Evolutionary conservation across 64 coral and sea anemone genomes (phyloP).

Genomic region (Catalaphyllia jardinei): DNA sequence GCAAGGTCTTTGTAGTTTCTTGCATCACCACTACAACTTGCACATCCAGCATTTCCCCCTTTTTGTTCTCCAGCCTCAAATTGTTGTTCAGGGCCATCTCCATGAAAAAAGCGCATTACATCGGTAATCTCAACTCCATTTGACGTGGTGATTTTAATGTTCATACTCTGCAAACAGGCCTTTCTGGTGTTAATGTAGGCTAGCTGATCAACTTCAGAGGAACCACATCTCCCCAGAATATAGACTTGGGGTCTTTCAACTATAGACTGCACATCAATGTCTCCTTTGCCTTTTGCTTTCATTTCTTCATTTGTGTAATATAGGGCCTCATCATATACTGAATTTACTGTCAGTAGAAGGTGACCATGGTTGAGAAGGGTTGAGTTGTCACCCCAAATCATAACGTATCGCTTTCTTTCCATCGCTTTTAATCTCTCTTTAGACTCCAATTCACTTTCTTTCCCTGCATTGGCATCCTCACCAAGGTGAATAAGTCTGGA

Average conservation of each 20-base stretch:
- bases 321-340: constrained; percentile 49
- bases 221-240: constrained; percentile 57
- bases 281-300: constrained; percentile 10
- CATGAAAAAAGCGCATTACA: constrained; percentile 40
- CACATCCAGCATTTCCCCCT: constrained; percentile 69
- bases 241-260: constrained; percentile 49
- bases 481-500: no score
- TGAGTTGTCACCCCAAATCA: constrained; percentile 58
- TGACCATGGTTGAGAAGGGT: constrained; percentile 50
- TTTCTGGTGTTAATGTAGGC: constrained; percentile 40
- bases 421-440: constrained; percentile 39
- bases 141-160: constrained; percentile 6
- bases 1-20: constrained; percentile 64
- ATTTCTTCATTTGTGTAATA: constrained; percentile 52
- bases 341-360: constrained; percentile 44
- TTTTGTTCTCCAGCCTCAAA: constrained; percentile 46
- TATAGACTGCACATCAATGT: constrained; percentile 45
- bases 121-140: constrained; percentile 4
- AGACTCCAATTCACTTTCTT: background rate
- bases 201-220: constrained; percentile 36
- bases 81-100: constrained; percentile 23
- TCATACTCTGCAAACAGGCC: constrained; percentile 8
- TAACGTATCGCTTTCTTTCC: constrained; percentile 44
- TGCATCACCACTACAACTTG: constrained; percentile 64
- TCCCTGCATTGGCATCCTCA: no score